These are phyloP conservation scores for Nebria brevicollis DNA, from an alignment of 2,888 invertebrate species.

Conservation along the genomic window DNA sequence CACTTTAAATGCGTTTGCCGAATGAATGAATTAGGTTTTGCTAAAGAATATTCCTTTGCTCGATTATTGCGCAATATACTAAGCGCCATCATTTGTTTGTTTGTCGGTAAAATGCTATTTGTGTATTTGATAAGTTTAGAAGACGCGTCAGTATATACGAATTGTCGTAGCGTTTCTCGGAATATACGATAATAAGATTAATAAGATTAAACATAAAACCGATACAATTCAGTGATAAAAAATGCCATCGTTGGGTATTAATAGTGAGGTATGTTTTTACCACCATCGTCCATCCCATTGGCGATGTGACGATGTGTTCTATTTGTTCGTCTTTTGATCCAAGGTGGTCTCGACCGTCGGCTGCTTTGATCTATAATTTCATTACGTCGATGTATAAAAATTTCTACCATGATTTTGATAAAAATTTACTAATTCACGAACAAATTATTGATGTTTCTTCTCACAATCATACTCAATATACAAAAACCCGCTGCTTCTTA, in stretches of 20 bases:
- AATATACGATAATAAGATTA: slow-evolving; percentile 18
- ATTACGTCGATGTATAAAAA: slow-evolving; percentile 31
- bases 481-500: no score
- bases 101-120: neutral
- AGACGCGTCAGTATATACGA: slow-evolving; percentile 13
- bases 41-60: no score
- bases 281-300: slow-evolving; percentile 8
- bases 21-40: no score
- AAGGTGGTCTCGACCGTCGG: slow-evolving; percentile 37
- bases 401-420: slow-evolving; percentile 19
- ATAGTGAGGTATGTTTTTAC: slow-evolving; percentile 34
- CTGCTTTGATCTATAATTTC: slow-evolving; percentile 42
- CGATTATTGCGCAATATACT: no score
- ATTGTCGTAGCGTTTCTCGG: slow-evolving; percentile 27
- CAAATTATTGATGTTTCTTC: slow-evolving; percentile 17
- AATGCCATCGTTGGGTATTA: slow-evolving; percentile 28
- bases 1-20: no score
- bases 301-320: slow-evolving; percentile 18
- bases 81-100: neutral
- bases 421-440: slow-evolving; percentile 30
- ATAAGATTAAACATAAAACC: slow-evolving; percentile 37
- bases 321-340: slow-evolving; percentile 34
- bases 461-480: neutral
- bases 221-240: slow-evolving; percentile 37
- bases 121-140: neutral